Conservation (phyloP, 2,888 invertebrate species). For the Drosophila lacicola region DNA sequence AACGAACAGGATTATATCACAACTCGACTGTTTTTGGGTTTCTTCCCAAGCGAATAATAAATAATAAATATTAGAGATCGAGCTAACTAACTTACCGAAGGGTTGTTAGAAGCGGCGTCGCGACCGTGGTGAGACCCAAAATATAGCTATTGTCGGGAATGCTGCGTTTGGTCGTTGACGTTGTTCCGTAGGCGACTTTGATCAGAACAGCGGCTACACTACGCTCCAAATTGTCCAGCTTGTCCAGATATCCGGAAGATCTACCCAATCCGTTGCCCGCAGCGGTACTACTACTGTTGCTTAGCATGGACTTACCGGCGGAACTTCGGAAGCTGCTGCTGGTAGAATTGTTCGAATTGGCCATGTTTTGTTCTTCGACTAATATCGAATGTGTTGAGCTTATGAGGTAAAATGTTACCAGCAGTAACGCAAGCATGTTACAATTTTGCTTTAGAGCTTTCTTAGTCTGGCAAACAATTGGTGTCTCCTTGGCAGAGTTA, state of each 20-base stretch:
- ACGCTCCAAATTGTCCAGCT: constrained; percentile 87
- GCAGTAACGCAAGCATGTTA: constrained; percentile 37
- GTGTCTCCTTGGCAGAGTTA: background rate
- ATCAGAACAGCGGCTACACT: constrained; percentile 89
- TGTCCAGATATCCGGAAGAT: constrained; percentile 86
- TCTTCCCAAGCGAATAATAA: too few species aligned
- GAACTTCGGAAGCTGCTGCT: constrained; percentile 30
- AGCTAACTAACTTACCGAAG: constrained; percentile 83
- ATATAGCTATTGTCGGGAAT: constrained; percentile 88
- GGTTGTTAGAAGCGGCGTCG: constrained; percentile 88
- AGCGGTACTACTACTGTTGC: constrained; percentile 38
- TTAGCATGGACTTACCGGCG: constrained; percentile 36
- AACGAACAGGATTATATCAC: too few species aligned
- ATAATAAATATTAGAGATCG: too few species aligned
- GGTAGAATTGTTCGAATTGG: constrained; percentile 18
- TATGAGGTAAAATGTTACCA: constrained; percentile 47
- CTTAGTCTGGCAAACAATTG: background rate
- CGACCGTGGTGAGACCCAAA: constrained; percentile 88
- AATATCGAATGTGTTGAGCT: constrained; percentile 55
- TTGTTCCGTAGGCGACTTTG: constrained; percentile 89
- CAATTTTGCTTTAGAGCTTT: background rate
- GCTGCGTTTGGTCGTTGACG: constrained; percentile 88
- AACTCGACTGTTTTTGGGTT: too few species aligned
- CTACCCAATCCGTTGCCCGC: constrained; percentile 46
- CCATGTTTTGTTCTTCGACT: constrained; percentile 61